phyloP scores from a whole-genome alignment of 2,113 vertebrate species.

The Pedionomus torquatus region DNA sequence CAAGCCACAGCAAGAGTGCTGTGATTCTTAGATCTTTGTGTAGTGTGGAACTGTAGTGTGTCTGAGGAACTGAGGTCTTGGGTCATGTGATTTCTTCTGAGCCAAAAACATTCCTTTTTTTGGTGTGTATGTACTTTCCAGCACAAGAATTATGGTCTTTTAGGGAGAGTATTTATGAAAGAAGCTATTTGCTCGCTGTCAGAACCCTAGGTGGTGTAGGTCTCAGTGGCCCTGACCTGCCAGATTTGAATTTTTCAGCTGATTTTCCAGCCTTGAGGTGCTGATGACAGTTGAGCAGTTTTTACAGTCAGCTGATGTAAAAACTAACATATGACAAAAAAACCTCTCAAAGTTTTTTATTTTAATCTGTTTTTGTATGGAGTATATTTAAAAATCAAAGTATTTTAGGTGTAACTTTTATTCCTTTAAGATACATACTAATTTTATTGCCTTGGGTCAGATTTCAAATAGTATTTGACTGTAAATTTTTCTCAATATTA shows the following conservation, averaged over 20 bases:
- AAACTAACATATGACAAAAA: not conserved
- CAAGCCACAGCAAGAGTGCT: not conserved
- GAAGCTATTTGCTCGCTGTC: not conserved
- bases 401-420: not conserved
- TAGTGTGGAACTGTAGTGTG: no score
- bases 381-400: not conserved
- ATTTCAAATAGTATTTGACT: not conserved
- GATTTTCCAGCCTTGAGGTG: not conserved
- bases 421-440: not conserved
- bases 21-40: not conserved
- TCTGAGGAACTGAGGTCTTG: not conserved
- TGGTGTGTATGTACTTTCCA: not conserved
- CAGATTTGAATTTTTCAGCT: not conserved
- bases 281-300: not conserved
- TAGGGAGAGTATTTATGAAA: not conserved
- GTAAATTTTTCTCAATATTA: not conserved
- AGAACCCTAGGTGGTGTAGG: not conserved
- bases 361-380: not conserved
- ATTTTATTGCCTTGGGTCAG: fast-evolving
- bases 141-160: not conserved
- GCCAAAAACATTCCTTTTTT: not conserved
- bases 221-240: not conserved
- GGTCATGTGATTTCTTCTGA: not conserved
- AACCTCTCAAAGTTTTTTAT: not conserved
- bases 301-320: not conserved